A percentile compares a stretch with the other conserved stretches of the same genome.
phyloP scores from a whole-genome alignment of 2,888 invertebrate genomes.

The Noctua janthe region DNA sequence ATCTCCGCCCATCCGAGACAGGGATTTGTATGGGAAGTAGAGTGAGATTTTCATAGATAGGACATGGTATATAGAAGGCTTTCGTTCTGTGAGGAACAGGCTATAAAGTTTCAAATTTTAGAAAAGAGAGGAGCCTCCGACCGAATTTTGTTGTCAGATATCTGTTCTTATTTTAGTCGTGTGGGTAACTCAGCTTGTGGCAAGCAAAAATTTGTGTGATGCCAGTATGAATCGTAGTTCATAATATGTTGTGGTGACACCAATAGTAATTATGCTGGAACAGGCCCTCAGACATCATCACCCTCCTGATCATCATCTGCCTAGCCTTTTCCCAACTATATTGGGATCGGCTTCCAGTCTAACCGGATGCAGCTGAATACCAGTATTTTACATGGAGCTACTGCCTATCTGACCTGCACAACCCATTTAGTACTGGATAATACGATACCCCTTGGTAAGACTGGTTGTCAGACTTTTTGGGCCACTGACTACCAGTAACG shows the following conservation, averaged over 20 bases:
- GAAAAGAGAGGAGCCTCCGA: neutral
- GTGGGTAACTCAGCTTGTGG: neutral
- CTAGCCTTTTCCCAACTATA: no score
- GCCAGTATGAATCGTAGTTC: neutral
- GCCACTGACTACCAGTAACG: no score
- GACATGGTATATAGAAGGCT: slow-evolving; percentile 5
- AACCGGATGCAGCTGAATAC: no score
- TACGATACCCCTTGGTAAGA: no score
- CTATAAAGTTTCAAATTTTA: neutral
- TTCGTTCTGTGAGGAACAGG: neutral
- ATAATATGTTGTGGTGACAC: neutral
- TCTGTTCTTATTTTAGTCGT: neutral
- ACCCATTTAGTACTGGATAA: no score
- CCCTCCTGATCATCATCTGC: no score
- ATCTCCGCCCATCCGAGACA: slow-evolving; percentile 75
- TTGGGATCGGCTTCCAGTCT: no score
- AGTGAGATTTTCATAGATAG: slow-evolving; percentile 47
- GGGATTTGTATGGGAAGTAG: slow-evolving; percentile 47
- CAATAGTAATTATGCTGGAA: neutral
- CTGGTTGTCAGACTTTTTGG: no score
- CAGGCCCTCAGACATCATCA: no score
- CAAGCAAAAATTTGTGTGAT: neutral
- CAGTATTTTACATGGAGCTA: no score
- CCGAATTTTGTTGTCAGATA: neutral
- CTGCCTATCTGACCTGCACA: no score